A percentile compares a stretch with the other conserved stretches of the same genome.
Conservation (phyloP, 1,140 invertebrate species). For the Sarcophaga bullata region DNA sequence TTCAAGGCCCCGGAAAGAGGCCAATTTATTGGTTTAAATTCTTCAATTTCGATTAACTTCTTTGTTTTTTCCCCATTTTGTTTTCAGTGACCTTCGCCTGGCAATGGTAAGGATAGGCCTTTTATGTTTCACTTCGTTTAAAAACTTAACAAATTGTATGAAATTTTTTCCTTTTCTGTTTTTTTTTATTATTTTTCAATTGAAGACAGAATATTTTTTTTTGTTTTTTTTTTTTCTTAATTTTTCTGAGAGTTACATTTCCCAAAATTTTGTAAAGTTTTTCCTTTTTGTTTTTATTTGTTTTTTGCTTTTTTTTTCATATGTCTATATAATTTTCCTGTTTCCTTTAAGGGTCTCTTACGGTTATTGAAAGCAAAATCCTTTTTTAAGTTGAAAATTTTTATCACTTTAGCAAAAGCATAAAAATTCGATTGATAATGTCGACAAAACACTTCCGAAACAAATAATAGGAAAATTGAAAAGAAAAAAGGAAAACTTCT, state of each 20-base stretch:
- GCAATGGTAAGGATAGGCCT: not conserved
- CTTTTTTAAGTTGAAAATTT: constrained; percentile 19
- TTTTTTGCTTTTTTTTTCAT: not conserved
- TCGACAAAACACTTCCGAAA: not conserved
- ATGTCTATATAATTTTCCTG: too few species aligned
- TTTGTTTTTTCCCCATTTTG: not conserved
- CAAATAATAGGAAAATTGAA: constrained; percentile 2
- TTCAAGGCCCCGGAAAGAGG: not conserved
- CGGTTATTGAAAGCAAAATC: constrained; percentile 8
- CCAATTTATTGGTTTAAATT: not conserved
- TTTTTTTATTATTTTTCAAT: not conserved
- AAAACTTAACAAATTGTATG: constrained; percentile 1
- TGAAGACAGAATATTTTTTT: not conserved
- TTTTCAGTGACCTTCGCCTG: not conserved
- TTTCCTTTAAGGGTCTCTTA: not conserved
- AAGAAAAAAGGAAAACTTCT: not conserved
- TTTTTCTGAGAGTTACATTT: too few species aligned
- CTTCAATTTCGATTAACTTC: not conserved
- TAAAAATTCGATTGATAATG: constrained; percentile 22
- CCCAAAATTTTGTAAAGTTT: not conserved
- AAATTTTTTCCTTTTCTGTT: not conserved
- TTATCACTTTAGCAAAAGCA: constrained; percentile 19
- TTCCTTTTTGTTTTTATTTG: not conserved
- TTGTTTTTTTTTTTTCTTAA: too few species aligned
- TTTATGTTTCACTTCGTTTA: not conserved